phyloP scores from a whole-genome alignment of 2,888 invertebrate species.

The Zygothrica quintamaculata region DNA sequence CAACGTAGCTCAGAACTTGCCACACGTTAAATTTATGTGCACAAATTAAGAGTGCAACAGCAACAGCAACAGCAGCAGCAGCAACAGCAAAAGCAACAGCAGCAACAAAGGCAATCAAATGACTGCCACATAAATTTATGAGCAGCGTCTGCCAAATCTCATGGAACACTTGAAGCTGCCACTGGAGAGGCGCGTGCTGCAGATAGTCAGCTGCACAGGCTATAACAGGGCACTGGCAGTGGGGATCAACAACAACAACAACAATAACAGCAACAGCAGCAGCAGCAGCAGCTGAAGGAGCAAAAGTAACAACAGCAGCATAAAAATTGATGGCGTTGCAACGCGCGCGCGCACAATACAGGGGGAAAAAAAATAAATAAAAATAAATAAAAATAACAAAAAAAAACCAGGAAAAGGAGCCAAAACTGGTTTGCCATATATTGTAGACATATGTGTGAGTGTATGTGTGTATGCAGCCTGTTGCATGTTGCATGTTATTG shows the following conservation, averaged over 20 bases:
- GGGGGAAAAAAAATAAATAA: no score
- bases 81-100: slow-evolving; percentile 31
- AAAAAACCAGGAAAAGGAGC: slow-evolving; percentile 62
- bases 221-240: slow-evolving; percentile 4
- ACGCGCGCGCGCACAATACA: no score
- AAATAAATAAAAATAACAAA: neutral
- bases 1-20: slow-evolving; percentile 34
- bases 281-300: slow-evolving; percentile 18
- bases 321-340: slow-evolving; percentile 22
- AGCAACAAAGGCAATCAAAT: slow-evolving; percentile 58
- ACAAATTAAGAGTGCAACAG: slow-evolving; percentile 61
- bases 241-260: slow-evolving; percentile 3
- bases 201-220: slow-evolving; percentile 23
- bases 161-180: slow-evolving; percentile 19
- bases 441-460: neutral
- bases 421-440: slow-evolving; percentile 51
- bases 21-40: slow-evolving; percentile 64
- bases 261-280: slow-evolving; percentile 4
- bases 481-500: slow-evolving; percentile 17
- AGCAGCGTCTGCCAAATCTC: slow-evolving; percentile 61
- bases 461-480: neutral
- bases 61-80: slow-evolving; percentile 12
- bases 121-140: slow-evolving; percentile 76
- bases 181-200: slow-evolving; percentile 36
- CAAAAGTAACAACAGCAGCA: slow-evolving; percentile 10